Base-by-base conservation (phyloP, 1,140 invertebrate genomes). In the Drosophila kikkawai region DNA sequence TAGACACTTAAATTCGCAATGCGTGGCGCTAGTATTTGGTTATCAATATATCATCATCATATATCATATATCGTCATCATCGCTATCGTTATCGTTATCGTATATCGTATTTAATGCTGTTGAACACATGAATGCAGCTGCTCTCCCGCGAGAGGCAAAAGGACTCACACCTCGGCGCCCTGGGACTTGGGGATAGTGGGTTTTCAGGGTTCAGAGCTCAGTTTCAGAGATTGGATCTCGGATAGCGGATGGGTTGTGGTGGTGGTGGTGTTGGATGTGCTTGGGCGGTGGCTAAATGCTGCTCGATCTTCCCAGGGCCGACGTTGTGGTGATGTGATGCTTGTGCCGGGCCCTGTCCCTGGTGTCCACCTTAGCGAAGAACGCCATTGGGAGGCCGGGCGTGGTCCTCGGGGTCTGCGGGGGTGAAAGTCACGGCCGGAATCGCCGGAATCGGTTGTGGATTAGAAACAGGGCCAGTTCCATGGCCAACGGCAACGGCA, bases 241-340 rank as follows among this genome's bases (percentile, higher is more conserved):
- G 41, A 29, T 42, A 17, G 48, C 69, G 69, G 58, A 74, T 42
- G 22, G 53, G 22, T 39, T 29, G 17, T 66, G 67, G 26, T 53
- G 17, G 17, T 42, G 29, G 4, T 44, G 22, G 19, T 26, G 22
- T 22, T 22, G 36, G 37, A 44, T n/a, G 22, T 58, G 19, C 26
- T 26, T 12, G 22, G 50, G 17, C 37, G 45, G 34, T 83, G 85
- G 56, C 59, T 86, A 92, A 65, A 93, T 86, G 77, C 91, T 93
- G 77, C 83, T 88, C 15, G 92, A 92, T 15, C 92, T 80, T 58
- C 92, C 92, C 55, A 90, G 75, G 45, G 79, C 91, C 29, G 91
- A 91, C 41, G 92, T 93, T 44, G 86, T 91, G 48, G 88, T 92
- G 39, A 91, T 91, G 50, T 91, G 92, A 48, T 66, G 57, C 29